A percentile compares a stretch with the other conserved stretches of the same genome.
Evolutionary conservation across 2,888 invertebrate genomes (phyloP).

Genomic region (Diadromus collaris): DNA sequence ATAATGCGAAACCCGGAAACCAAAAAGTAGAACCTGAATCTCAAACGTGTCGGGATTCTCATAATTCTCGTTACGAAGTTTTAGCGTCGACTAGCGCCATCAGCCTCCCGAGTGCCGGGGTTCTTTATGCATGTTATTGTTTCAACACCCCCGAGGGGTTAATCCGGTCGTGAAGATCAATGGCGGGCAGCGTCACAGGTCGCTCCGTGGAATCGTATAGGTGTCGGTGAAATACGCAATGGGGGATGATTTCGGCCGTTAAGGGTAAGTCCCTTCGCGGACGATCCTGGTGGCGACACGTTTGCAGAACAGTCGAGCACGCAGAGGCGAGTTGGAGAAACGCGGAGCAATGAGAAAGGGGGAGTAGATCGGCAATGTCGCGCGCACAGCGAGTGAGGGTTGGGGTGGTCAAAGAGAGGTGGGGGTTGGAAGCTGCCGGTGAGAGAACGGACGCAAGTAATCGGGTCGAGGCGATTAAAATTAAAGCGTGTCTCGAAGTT

Average conservation of each 20-base stretch:
- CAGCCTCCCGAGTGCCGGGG: background rate
- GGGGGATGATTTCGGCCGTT: slow-evolving; percentile 19
- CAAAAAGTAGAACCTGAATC: background rate
- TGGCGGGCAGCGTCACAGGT: slow-evolving; percentile 28
- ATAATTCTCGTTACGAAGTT: background rate
- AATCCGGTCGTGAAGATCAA: slow-evolving; percentile 30
- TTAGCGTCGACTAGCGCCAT: background rate
- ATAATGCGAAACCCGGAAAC: background rate
- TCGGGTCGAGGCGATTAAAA: slow-evolving; percentile 56
- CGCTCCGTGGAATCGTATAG: background rate
- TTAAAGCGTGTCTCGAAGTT: slow-evolving; percentile 54
- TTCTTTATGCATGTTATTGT: slow-evolving; percentile 40
- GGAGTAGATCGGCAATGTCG: background rate
- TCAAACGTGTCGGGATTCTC: background rate
- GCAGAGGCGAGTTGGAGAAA: slow-evolving; percentile 17
- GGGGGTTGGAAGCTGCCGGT: background rate
- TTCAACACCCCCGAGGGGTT: slow-evolving; percentile 39
- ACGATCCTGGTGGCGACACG: slow-evolving; percentile 21
- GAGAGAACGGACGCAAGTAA: slow-evolving; percentile 26
- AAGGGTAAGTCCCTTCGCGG: slow-evolving; percentile 12
- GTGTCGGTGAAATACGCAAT: slow-evolving; percentile 25
- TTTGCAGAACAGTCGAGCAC: slow-evolving; percentile 15
- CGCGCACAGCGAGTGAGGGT: background rate
- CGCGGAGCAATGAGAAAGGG: background rate
- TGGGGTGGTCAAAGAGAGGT: background rate